Evolutionary conservation across 2,113 vertebrate genomes (phyloP).

Genomic region (Apistogramma diplotaenia): DNA sequence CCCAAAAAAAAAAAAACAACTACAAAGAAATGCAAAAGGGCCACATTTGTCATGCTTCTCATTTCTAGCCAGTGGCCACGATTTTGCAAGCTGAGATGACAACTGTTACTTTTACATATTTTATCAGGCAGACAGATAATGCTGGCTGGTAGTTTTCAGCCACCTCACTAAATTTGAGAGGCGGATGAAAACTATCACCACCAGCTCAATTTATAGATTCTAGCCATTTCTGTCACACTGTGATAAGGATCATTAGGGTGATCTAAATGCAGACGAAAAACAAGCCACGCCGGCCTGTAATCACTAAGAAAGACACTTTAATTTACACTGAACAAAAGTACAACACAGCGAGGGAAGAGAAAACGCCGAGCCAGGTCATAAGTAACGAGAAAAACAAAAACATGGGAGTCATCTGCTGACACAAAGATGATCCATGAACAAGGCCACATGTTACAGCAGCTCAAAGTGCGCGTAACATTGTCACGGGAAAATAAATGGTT

Average conservation of each 20-base stretch:
- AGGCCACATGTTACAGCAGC: background rate
- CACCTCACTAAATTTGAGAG: background rate
- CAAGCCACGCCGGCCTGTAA: background rate
- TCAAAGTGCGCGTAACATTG: background rate
- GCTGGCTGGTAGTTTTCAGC: background rate
- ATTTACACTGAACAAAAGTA: background rate
- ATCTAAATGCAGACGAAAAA: background rate
- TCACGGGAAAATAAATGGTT: background rate
- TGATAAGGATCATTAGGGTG: background rate
- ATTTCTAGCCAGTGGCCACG: background rate
- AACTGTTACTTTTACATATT: constrained; percentile 1
- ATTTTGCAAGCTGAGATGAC: background rate
- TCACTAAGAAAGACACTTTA: background rate
- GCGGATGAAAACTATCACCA: background rate
- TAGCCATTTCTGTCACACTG: background rate
- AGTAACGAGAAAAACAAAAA: background rate
- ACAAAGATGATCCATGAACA: background rate
- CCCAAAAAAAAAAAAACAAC: background rate
- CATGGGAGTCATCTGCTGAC: background rate
- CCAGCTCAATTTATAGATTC: background rate
- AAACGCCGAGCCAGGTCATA: background rate
- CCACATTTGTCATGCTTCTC: background rate
- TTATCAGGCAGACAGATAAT: background rate
- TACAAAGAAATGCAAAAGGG: background rate
- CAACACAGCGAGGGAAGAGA: background rate